phyloP scores from a whole-genome alignment of 2,888 invertebrate species.

The Cerastoderma edule region DNA sequence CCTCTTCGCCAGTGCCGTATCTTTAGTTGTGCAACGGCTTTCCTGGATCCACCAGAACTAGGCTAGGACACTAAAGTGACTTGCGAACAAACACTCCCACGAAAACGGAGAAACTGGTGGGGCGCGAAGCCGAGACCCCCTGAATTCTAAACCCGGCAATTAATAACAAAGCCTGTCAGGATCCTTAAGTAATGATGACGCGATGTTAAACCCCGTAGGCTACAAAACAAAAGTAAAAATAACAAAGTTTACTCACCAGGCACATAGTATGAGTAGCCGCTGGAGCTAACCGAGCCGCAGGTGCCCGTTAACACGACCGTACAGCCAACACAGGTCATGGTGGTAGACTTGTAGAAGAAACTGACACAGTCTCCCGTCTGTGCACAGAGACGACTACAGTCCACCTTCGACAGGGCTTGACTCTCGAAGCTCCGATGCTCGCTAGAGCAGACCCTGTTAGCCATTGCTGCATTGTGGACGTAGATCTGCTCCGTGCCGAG shows the following conservation, averaged over 20 bases:
- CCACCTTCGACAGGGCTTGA: neutral
- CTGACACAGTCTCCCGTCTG: neutral
- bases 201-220: neutral
- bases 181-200: no score
- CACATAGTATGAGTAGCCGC: neutral
- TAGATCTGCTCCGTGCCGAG: no score
- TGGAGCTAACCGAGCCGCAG: neutral
- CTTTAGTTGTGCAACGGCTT: no score
- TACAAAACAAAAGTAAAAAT: neutral
- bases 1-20: no score
- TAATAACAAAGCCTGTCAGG: no score
- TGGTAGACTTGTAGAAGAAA: neutral
- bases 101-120: neutral
- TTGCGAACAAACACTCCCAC: neutral
- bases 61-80: neutral
- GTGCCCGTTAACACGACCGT: neutral
- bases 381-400: slow-evolving; percentile 3
- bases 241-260: neutral
- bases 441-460: neutral
- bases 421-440: neutral
- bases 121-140: neutral
- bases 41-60: no score
- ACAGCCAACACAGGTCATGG: neutral
- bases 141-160: neutral
- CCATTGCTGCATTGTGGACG: no score